Conservation (phyloP, 2,113 vertebrate genomes). For the Azemiops feae region DNA sequence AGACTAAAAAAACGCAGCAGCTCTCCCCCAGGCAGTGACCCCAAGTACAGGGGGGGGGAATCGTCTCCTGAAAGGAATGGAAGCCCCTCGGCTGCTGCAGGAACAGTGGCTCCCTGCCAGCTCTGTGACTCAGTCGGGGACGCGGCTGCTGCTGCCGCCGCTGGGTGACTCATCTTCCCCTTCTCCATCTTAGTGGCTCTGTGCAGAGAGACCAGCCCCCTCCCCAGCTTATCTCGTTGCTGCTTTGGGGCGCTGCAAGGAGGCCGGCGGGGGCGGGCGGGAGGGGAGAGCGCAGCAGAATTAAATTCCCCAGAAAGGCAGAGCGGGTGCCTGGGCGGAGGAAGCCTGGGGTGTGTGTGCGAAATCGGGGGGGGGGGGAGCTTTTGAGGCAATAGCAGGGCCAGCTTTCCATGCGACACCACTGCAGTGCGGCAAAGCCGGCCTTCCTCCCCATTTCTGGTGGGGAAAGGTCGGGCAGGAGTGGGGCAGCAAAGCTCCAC, state of each 20-base stretch:
- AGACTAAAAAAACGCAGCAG: not conserved
- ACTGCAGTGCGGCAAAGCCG: conserved; percentile 5
- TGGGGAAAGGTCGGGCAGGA: not conserved
- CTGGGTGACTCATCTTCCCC: not conserved
- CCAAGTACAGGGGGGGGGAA: not conserved
- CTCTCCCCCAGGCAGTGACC: not conserved
- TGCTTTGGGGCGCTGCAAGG: not conserved
- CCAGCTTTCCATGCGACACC: not conserved
- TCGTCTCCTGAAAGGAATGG: not conserved
- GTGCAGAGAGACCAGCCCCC: not conserved
- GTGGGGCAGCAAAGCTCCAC: not conserved
- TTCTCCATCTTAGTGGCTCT: not conserved
- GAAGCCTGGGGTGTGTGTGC: not conserved
- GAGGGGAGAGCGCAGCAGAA: not conserved
- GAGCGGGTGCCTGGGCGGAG: accelerated
- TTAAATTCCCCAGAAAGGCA: conserved; percentile 4
- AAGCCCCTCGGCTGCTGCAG: not conserved
- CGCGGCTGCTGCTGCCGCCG: not conserved
- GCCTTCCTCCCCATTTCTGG: not conserved
- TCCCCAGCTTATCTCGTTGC: conserved; percentile 4
- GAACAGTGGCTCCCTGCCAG: not conserved
- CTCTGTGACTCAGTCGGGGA: not conserved
- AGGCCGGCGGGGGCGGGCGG: not conserved
- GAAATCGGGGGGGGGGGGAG: not conserved
- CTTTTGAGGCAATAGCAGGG: not conserved